Base-by-base conservation (phyloP, 37 sponge, comb jelly and placozoan genomes). In the Spongilla lacustris region DNA sequence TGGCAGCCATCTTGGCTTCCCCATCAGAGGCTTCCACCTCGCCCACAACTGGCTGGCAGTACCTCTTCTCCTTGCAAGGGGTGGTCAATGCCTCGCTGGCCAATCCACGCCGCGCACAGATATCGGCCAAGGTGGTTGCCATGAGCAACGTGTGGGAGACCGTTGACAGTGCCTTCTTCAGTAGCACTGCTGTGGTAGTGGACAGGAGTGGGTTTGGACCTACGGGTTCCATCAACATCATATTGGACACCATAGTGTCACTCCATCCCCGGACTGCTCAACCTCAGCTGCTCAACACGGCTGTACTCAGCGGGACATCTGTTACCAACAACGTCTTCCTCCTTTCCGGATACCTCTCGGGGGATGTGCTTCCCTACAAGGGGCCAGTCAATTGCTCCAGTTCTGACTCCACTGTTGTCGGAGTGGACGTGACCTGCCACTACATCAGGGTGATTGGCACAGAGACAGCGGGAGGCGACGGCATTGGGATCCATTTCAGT, bases 221-320 rank as follows among this genome's bases (percentile, higher is more conserved):
- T 31, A 22, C 10, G 0, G 93, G 93, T 29, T 34, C 68, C 23
- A 49, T 93, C 46, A 21, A 34, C 30, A 76, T 89, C 25, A 73
- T 89, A 0, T 41, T 77, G 2, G 83, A 93, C 4, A 31, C 9
- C 13, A 6, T 89, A 4, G 48, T 90, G 24, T 88, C 87, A 29
- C 32, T 93, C 36, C 81, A 87, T 50, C 84, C 94, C 0, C 87
- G 71, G 29, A 79, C 72, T n/a, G 78, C 33, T 0, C 87, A 90
- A 26, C 66, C 94, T 4, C 82, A 87, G 77, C 48, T 93, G 2
- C 74, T 90, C 24, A 93, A 93, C 71, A 93, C 94, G 48, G 94
- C 91, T 77, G 88, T 68, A 29, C 76, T 93, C 27, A 33, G 73
- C 17, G 90, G 83, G 13, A 66, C 6, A 4, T 12, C 25, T 2